Base-by-base conservation (phyloP, 2,797 vertebrate genomes). In the Sphenodon punctatus region DNA sequence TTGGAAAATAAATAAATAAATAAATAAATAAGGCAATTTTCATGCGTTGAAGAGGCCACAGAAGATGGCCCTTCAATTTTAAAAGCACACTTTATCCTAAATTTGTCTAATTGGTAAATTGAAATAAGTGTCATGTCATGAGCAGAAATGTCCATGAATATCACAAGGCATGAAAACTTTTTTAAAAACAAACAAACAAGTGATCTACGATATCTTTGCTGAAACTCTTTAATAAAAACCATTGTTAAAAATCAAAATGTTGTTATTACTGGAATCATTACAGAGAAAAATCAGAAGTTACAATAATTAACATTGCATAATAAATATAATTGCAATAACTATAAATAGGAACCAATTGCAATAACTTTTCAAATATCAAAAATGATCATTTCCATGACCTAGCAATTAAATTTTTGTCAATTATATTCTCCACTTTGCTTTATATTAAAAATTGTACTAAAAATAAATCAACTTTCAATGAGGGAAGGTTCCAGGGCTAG, bases 251-350 rank as follows among this genome's bases (percentile, higher is more conserved):
- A 89, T 51, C 23, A 46, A 90, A n/a, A 82, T 53, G 87, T 59
- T 42, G 43, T 88, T 86, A 82, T 76, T 78, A 90, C 79, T 77
- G 65, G 53, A 89, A 75, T 85, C 67, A 89, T 89, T 82, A 89
- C 75, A 89, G 70, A 89, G 49, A 94, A 95, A 93, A 90, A 86
- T 70, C 51, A 88, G 78, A 75, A 94, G 66, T 82, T 94, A 92
- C 66, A 75, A 83, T 85, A 90, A 78, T 88, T 87, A 85, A 70
- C 75, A 85, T 88, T 87, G 85, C 70, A 74, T 89, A 92, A 93
- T 88, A 93, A 91, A 90, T 89, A 82, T 14, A 88, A 90, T 55
- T 53, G 55, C 45, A 78, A 65, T 72, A 17, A 81, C 89, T 73
- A 72, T n/a, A 88, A 58, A 48, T 48, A 75, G 78, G 51, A 78